Percentiles rank a stretch among this genome's conserved stretches.
These are phyloP conservation scores for Paradisaea rubra DNA, from an alignment of 2,113 vertebrate species.

Conservation along the genomic window DNA sequence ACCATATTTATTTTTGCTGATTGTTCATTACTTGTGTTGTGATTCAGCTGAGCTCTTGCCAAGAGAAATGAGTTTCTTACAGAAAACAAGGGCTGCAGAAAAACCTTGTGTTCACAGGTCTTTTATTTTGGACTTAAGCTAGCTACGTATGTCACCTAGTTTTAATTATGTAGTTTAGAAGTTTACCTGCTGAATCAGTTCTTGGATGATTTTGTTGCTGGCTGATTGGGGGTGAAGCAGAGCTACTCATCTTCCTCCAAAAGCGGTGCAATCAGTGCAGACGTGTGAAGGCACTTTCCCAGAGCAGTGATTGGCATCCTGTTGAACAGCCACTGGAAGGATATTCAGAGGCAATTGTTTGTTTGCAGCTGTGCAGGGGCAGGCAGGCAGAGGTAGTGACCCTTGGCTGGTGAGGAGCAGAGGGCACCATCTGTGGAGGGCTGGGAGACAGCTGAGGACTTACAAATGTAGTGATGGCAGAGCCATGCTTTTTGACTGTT, in stretches of 20 bases:
- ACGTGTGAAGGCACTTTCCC: conserved; percentile 36
- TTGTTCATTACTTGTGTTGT: conserved; percentile 27
- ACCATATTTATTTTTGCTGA: conserved; percentile 25
- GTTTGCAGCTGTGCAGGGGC: neutral
- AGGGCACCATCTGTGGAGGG: neutral
- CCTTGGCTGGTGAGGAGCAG: neutral
- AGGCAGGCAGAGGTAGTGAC: neutral
- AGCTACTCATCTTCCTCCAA: conserved; percentile 45
- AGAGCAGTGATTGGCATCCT: conserved; percentile 20
- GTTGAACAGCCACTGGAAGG: conserved; percentile 35
- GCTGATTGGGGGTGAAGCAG: conserved; percentile 31
- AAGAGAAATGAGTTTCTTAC: neutral
- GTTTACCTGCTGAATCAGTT: conserved; percentile 23
- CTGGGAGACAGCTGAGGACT: neutral
- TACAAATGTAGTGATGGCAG: neutral
- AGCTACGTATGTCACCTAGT: no score
- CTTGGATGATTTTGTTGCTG: conserved; percentile 34
- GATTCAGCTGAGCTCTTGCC: neutral
- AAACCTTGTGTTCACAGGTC: neutral
- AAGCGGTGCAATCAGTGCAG: conserved; percentile 28
- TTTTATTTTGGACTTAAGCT: conserved; percentile 31
- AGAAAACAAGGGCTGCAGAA: conserved; percentile 19
- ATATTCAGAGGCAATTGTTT: neutral
- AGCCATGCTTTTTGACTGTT: rapidly evolving
- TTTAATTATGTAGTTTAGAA: conserved; percentile 12